Base-by-base conservation (phyloP, 1,140 invertebrate genomes). In the Tetragnatha versicolor region DNA sequence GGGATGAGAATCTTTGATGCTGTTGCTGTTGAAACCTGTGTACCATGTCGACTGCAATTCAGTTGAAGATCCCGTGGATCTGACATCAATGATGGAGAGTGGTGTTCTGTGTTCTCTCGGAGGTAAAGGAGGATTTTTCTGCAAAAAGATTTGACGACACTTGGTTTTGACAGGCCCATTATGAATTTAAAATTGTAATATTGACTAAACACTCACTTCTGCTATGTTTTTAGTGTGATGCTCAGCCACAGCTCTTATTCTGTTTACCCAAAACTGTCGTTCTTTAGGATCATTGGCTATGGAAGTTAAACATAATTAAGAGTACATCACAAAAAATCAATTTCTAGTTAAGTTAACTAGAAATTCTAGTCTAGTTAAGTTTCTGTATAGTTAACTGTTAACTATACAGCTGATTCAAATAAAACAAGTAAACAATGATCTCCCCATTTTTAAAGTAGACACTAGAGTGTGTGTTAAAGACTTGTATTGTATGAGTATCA, bases 251-350 rank as follows among this genome's bases (percentile, higher is more conserved):
- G 93, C 92, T 73, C 95, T 87, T 0, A 97, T 86, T 37, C 93
- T 91, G 84, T 96, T 94, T 0, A 99, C 94, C 97, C 97, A 99
- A 87, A 96, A 93, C 86, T 98, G 96, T 31, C 96, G 86, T 31
- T 95, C 94, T 82, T 93, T 89, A 0, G 95, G 94, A 89, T 98
- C 94, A 31, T 90, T 89, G 0, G 96, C 96, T 80, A 33, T 31
- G 22, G 20, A 53, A 39, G 4, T 31, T 3, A 75, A 47, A 65
- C 20, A 45, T 4, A 27, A 35, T 9, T n/a, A n/a, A n/a, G n/a
- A n/a, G n/a, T n/a, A n/a, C n/a, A n/a, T n/a, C n/a, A n/a, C n/a
- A n/a, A n/a, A n/a, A n/a, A n/a, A n/a, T n/a, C n/a, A n/a, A n/a
- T n/a, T n/a, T n/a, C n/a, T n/a, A n/a, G n/a, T n/a, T n/a, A n/a